A percentile compares a stretch with the other conserved stretches of the same genome.
These are phyloP conservation scores for Stenodema calcarata DNA, from an alignment of 2,888 invertebrate genomes.

Conservation along the genomic window DNA sequence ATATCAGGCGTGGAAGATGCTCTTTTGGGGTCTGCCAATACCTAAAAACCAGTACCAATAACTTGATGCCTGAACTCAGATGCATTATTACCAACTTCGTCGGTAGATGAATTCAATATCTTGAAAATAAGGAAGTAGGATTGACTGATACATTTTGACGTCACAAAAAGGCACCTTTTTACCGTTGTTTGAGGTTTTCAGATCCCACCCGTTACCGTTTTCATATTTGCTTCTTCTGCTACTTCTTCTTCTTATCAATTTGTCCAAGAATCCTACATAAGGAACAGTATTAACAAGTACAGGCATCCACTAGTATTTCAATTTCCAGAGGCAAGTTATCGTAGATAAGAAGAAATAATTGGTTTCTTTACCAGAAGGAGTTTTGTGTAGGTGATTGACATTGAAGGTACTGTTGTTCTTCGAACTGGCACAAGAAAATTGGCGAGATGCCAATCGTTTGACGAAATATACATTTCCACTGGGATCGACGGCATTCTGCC, in stretches of 20 bases:
- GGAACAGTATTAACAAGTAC: too few relatives aligned
- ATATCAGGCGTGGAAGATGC: neutral
- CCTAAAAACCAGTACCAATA: neutral
- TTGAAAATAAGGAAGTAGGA: too few relatives aligned
- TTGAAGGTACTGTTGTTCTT: slow-evolving; percentile 1
- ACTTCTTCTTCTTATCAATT: slow-evolving; percentile 38
- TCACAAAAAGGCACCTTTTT: neutral
- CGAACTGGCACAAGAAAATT: neutral
- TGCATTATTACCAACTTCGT: too few relatives aligned
- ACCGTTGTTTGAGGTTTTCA: neutral
- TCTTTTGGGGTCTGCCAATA: neutral
- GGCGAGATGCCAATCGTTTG: neutral
- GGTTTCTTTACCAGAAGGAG: neutral
- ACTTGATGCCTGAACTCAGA: too few relatives aligned
- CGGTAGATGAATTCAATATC: too few relatives aligned
- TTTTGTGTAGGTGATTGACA: slow-evolving; percentile 13
- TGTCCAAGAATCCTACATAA: slow-evolving; percentile 30
- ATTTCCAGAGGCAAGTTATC: too few relatives aligned
- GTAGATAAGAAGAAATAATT: neutral
- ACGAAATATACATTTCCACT: slow-evolving; percentile 42
- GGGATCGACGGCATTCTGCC: slow-evolving; percentile 21
- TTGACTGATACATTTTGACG: too few relatives aligned
- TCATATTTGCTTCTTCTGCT: slow-evolving; percentile 3
- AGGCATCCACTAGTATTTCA: too few relatives aligned
- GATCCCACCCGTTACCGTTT: neutral